Evolutionary conservation across 92 coral and sea anemone genomes (phyloP).

Genomic region (Desmophyllum pertusum): DNA sequence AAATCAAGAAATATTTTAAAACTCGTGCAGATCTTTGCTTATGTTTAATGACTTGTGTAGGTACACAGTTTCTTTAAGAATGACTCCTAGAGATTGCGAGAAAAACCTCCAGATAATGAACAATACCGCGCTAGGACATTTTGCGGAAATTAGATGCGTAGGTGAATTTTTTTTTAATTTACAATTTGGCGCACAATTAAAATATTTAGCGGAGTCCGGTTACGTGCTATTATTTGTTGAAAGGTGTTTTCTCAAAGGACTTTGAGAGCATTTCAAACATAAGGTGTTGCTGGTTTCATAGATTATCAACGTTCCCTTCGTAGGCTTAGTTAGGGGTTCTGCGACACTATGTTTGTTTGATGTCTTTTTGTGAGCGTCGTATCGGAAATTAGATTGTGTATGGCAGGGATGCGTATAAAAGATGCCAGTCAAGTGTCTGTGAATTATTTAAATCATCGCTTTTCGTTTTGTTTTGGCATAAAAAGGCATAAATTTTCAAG

Average conservation of each 20-base stretch:
- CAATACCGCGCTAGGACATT: neutral
- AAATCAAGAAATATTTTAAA: neutral
- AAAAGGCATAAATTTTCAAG: neutral
- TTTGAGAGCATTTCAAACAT: conserved; percentile 13
- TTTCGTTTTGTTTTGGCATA: neutral
- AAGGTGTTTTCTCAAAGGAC: neutral
- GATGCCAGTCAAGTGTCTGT: neutral
- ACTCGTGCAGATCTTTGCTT: neutral
- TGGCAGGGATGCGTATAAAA: neutral
- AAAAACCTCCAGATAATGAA: neutral
- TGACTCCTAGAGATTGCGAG: neutral
- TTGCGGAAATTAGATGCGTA: conserved; percentile 4
- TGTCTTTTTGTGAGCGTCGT: neutral
- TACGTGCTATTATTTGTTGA: neutral
- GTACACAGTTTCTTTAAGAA: neutral
- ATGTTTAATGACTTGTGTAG: neutral
- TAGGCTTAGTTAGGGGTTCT: neutral
- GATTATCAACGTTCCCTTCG: neutral
- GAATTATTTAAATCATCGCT: neutral
- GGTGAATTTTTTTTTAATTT: neutral
- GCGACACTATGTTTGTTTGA: neutral
- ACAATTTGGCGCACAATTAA: neutral
- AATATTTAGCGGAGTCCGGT: neutral
- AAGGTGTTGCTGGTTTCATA: too few species aligned
- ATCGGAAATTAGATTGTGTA: neutral